Evolutionary conservation across 2,888 invertebrate species (phyloP).

Genomic region (Drosophila pseudotakahashii): DNA sequence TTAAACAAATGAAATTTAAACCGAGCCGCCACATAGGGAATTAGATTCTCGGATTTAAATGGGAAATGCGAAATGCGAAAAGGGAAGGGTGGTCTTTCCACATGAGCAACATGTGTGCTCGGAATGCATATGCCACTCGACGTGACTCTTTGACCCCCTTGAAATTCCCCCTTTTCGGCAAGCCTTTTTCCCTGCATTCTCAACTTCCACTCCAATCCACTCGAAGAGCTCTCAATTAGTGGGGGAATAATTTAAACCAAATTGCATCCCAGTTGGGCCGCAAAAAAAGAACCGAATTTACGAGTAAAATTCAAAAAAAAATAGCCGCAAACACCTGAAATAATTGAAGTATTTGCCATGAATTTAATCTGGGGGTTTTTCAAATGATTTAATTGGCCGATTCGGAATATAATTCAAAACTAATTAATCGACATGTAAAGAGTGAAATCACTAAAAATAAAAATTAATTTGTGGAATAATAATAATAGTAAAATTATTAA

Average conservation of each 20-base stretch:
- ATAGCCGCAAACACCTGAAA: background rate
- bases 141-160: conserved; percentile 25
- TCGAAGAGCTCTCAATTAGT: conserved; percentile 40
- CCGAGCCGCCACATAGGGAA: conserved; percentile 16
- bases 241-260: conserved; percentile 33
- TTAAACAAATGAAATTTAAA: conserved; percentile 56
- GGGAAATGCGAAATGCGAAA: background rate
- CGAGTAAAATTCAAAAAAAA: conserved; percentile 2
- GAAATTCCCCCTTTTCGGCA: background rate
- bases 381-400: background rate
- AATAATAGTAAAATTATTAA: no score
- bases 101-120: conserved; percentile 30
- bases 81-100: conserved; percentile 10
- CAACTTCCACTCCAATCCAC: conserved; percentile 19
- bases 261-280: conserved; percentile 19
- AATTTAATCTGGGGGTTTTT: background rate
- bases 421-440: background rate
- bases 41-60: conserved; percentile 21
- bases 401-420: background rate
- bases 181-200: background rate
- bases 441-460: background rate
- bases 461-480: no score
- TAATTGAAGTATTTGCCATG: background rate
- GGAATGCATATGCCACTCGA: conserved; percentile 36
- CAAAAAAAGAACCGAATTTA: conserved; percentile 33